Base-by-base conservation (phyloP, 1,140 invertebrate species). In the Drosophila pruinosa region DNA sequence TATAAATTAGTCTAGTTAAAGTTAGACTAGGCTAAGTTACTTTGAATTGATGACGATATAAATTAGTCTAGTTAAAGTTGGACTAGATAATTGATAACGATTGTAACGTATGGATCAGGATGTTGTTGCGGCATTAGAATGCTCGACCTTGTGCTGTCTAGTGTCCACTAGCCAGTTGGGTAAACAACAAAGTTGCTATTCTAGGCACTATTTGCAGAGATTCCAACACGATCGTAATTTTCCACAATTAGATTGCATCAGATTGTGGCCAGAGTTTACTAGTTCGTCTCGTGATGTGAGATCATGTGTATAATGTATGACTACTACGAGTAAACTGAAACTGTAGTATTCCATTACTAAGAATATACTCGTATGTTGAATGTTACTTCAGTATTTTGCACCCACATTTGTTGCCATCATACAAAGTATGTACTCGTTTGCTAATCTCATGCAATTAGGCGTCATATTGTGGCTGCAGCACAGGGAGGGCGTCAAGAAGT, bases 391-490 rank as follows among this genome's bases (percentile, higher is more conserved):
- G 7, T 12, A 24, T 34, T 54, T 14, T 34, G 28, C 48, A 45
- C 36, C 45, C 19, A 36, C 47, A 12, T 15, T 39, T 17, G 14
- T 6, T 39, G 0, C 7, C 22, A n/a, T n/a, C n/a, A n/a, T n/a
- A n/a, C n/a, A n/a, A n/a, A n/a, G n/a, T 47, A 14, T 48, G 26
- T 28, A 10, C 3, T 15, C 5, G 38, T 17, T 12, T 43, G 17
- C 53, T 80, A 81, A 77, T 82, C 59, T 69, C 24, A 39, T 17
- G 26, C 39, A 61, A 56, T 65, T 64, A 73, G 48, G 26, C 73
- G 39, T 48, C 45, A 70, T 67, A 43, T 62, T 58, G n/a, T 7
- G 15, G 69, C 38, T 50, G 54, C 61, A 75, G 6, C 50, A 26
- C 12, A 34, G 50, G 14, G 34, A 24, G 8, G 57, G 22, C 7